Evolutionary conservation across 2,888 invertebrate species (phyloP).

Genomic region (Chloroclystis v-ata): DNA sequence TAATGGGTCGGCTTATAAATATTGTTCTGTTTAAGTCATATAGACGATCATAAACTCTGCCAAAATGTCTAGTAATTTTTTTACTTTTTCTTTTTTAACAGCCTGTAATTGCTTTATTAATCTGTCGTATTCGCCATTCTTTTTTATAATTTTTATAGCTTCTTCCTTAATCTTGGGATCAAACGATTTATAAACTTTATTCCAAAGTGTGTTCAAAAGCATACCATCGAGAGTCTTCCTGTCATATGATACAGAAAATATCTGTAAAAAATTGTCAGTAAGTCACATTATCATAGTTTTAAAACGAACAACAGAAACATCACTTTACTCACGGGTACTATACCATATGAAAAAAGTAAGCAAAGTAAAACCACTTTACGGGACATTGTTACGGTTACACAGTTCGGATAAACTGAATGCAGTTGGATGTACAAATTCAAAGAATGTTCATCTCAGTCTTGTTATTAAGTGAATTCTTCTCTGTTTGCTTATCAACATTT

Average conservation of each 20-base stretch:
- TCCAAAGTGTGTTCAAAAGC: conserved; percentile 61
- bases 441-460: conserved; percentile 49
- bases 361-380: conserved; percentile 33
- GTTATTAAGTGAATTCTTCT: conserved; percentile 15
- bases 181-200: conserved; percentile 52
- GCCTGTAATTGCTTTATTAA: conserved; percentile 46
- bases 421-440: conserved; percentile 35
- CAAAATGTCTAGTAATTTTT: conserved; percentile 47
- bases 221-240: conserved; percentile 59
- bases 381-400: conserved; percentile 38
- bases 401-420: conserved; percentile 33
- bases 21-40: conserved; percentile 38
- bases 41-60: conserved; percentile 55
- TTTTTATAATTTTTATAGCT: conserved; percentile 50
- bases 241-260: conserved; percentile 36
- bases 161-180: conserved; percentile 50
- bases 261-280: conserved; percentile 45
- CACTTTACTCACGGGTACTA: conserved; percentile 24
- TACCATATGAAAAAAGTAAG: conserved; percentile 24
- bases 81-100: conserved; percentile 52
- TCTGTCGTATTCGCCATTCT: conserved; percentile 52
- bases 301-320: no score
- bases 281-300: no score
- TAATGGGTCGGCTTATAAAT: not conserved
- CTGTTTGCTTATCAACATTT: conserved; percentile 15